Evolutionary conservation across 1,140 invertebrate genomes (phyloP).

Genomic region (Galendromus occidentalis): DNA sequence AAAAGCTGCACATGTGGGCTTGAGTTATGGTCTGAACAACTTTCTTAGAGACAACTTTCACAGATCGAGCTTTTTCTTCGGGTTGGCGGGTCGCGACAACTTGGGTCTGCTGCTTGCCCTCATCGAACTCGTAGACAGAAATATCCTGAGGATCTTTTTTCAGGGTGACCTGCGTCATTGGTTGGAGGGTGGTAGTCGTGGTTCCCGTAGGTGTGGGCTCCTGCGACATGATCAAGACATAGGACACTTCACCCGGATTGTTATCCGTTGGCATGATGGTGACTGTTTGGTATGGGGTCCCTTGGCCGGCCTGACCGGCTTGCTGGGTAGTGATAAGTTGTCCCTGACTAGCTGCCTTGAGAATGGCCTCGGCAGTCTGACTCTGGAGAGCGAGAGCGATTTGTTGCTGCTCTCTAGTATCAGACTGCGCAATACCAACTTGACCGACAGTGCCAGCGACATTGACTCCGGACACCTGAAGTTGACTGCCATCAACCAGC

Average conservation of each 20-base stretch:
- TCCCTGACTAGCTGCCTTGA: not conserved
- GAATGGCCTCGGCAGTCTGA: conserved; percentile 9
- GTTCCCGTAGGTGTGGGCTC: conserved; percentile 12
- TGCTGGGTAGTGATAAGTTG: conserved; percentile 1
- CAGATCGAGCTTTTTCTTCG: conserved; percentile 17
- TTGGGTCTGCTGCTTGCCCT: conserved; percentile 19
- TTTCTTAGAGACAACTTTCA: conserved; percentile 45
- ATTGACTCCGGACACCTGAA: not conserved
- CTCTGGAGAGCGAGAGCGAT: conserved; percentile 16
- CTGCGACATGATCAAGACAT: conserved; percentile 67
- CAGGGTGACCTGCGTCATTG: conserved; percentile 13
- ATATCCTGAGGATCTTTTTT: conserved; percentile 26
- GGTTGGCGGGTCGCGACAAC: not conserved
- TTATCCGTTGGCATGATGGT: conserved; percentile 63
- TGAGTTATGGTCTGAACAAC: conserved; percentile 41
- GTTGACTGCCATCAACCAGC: not conserved
- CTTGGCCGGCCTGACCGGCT: conserved; percentile 13
- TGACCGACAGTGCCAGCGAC: conserved; percentile 24
- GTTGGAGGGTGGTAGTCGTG: conserved; percentile 1
- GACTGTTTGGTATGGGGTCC: conserved; percentile 47
- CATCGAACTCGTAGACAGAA: conserved; percentile 38
- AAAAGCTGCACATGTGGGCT: conserved; percentile 65
- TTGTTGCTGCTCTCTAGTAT: conserved; percentile 13
- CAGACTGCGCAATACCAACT: not conserved
- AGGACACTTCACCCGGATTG: conserved; percentile 58